Evolutionary conservation across 2,113 vertebrate genomes (phyloP).

Genomic region (Oophaga pumilio): DNA sequence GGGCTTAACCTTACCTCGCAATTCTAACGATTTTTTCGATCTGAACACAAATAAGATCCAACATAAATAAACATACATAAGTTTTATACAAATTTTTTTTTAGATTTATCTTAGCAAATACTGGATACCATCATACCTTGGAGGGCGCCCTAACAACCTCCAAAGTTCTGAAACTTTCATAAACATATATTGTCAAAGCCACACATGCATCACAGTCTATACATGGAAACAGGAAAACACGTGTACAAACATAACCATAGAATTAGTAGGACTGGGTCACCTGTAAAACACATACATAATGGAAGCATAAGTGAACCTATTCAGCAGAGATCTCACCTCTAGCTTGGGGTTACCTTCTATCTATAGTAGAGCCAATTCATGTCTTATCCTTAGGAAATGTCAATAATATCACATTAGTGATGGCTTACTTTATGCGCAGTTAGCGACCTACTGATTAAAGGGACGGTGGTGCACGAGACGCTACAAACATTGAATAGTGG

Average conservation of each 20-base stretch:
- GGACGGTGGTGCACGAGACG: no score
- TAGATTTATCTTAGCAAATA: no score
- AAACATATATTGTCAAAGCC: neutral
- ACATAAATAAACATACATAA: neutral
- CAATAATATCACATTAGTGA: no score
- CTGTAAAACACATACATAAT: constrained; percentile 28
- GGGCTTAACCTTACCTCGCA: neutral
- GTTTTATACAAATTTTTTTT: no score
- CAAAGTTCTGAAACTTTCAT: neutral
- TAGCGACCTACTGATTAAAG: no score
- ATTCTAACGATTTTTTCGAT: neutral
- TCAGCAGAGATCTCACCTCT: constrained; percentile 35
- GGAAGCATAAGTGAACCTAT: constrained; percentile 36
- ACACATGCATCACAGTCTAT: constrained; percentile 5
- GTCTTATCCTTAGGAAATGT: neutral
- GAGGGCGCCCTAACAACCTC: neutral
- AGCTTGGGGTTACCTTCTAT: neutral
- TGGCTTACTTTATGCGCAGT: no score
- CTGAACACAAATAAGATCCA: neutral
- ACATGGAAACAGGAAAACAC: constrained; percentile 20
- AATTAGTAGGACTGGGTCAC: neutral
- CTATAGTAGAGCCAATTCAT: neutral
- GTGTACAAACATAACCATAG: neutral
- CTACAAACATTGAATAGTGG: no score
- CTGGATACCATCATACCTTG: neutral